Evolutionary conservation across 1,140 invertebrate genomes (phyloP), one percentile per base, ranked within the genome.

Genomic region (Micrasema minimum): DNA sequence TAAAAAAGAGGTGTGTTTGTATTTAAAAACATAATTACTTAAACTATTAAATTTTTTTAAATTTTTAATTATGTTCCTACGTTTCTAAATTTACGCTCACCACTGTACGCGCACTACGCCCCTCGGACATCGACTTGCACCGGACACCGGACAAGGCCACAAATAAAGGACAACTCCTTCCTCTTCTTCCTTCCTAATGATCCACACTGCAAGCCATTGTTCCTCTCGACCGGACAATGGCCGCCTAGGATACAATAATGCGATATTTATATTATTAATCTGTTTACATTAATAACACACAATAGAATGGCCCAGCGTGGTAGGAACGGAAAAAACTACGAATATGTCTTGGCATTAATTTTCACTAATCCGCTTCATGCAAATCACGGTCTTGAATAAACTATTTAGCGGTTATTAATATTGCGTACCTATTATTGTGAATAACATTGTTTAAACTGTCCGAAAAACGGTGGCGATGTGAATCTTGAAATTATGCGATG

Each of bases 211-310:
- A 31, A 22, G 6, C 66, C 37, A 41, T 66, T 66, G 48, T 66
- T 66, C 64, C 64, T 31, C 22, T 18, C 31, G 37, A 38, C 18
- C 12, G 5, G 10, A 55, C 59, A 67, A 67, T 51, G 50, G 50
- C 20, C 11, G 46, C 23, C 14, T 18, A 26, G 20, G 23, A 41
- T n/a, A n/a, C n/a, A n/a, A n/a, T n/a, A n/a, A n/a, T n/a, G n/a
- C n/a, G n/a, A n/a, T n/a, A n/a, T n/a, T n/a, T n/a, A n/a, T 55
- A 67, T 67, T 55, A 67, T 67, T 67, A 67, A 67, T 67, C 65
- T 67, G 65, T 67, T 67, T 67, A 50, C 65, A 67, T 67, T 67
- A 67, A 67, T 45, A 55, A 45, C 38, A 14, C 12, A 64, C 59
- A 64, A 64, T 20, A 11, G 35, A 64, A 26, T 31, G 41, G 14